These are phyloP conservation scores for Geococcyx californianus DNA, from an alignment of 2,113 vertebrate genomes.

Conservation along the genomic window DNA sequence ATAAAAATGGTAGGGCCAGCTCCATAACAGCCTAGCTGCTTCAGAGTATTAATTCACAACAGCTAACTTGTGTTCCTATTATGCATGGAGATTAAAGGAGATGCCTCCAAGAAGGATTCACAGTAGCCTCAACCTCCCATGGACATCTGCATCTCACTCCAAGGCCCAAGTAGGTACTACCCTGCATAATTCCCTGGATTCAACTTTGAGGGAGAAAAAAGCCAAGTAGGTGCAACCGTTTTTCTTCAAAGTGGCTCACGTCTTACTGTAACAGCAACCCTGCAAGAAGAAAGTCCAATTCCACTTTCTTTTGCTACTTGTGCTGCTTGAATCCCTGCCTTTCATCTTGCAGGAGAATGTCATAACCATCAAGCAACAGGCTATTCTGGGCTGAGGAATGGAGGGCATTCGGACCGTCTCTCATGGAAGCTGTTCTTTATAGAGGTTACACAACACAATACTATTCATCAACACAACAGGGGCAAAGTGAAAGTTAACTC, in stretches of 20 bases:
- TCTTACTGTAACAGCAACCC: not conserved
- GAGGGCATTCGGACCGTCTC: not conserved
- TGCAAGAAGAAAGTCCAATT: not conserved
- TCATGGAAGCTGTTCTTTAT: constrained; percentile 5
- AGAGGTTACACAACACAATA: not conserved
- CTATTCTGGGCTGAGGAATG: constrained; percentile 59
- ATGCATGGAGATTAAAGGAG: not conserved
- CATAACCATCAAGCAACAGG: constrained; percentile 29
- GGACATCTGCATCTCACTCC: not conserved
- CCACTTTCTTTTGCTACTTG: not conserved
- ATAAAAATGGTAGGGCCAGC: not conserved
- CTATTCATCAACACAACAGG: not conserved
- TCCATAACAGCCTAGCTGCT: not conserved
- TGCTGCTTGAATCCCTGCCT: not conserved
- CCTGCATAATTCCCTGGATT: not conserved
- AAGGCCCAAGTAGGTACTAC: not conserved
- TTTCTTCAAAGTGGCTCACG: not conserved
- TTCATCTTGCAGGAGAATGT: not conserved
- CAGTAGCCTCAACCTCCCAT: not conserved
- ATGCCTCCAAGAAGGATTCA: not conserved
- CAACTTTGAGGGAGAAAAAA: not conserved
- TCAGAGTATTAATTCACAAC: not conserved
- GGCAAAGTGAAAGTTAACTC: not conserved
- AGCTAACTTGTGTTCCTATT: not conserved
- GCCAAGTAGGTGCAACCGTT: not conserved